Conservation (phyloP, 2,888 invertebrate genomes). For the Eupithecia subumbrata region DNA sequence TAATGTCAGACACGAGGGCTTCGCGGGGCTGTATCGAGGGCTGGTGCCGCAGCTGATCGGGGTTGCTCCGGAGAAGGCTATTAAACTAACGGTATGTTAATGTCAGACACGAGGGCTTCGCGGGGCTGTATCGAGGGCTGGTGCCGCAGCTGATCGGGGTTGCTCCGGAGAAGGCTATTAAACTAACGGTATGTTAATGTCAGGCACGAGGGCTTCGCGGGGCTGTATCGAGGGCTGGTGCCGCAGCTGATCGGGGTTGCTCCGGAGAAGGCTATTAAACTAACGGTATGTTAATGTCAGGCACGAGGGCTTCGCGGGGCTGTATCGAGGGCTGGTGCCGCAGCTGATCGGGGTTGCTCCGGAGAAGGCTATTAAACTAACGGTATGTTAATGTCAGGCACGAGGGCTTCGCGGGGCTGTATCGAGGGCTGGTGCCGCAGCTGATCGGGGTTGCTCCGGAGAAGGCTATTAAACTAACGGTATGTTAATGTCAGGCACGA, state of each 20-base stretch:
- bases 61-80: conserved; percentile 99
- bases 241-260: conserved; percentile 99
- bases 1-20: conserved; percentile 88
- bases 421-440: conserved; percentile 97
- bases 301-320: conserved; percentile 93
- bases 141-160: conserved; percentile 99
- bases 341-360: conserved; percentile 99
- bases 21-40: conserved; percentile 95
- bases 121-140: conserved; percentile 96
- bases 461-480: conserved; percentile 99
- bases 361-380: conserved; percentile 99
- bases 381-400: conserved; percentile 86
- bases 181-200: conserved; percentile 89
- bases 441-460: conserved; percentile 99
- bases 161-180: conserved; percentile 99
- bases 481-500: conserved; percentile 86
- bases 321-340: conserved; percentile 96
- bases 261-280: conserved; percentile 99
- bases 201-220: conserved; percentile 93
- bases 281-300: conserved; percentile 88
- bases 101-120: conserved; percentile 90
- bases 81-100: conserved; percentile 93
- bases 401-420: conserved; percentile 94
- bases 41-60: conserved; percentile 98
- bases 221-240: conserved; percentile 95